Evolutionary conservation across 1,140 invertebrate genomes (phyloP).

Genomic region (Diorhabda carinulata): DNA sequence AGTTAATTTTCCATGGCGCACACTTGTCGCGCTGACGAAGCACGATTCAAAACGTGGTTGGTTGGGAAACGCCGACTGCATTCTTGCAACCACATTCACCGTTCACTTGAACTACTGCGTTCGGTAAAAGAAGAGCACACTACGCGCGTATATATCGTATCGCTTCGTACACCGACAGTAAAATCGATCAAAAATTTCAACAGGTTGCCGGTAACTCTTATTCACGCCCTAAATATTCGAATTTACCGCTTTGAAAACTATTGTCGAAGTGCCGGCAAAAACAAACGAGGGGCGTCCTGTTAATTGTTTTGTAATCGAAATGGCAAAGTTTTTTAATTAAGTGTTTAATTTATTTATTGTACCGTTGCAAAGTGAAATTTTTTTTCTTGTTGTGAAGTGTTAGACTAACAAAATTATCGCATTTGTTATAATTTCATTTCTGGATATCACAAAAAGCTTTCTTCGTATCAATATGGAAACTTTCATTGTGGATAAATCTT

Average conservation of each 20-base stretch:
- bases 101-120: background rate
- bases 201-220: background rate
- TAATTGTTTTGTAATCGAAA: background rate
- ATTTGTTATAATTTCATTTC: background rate
- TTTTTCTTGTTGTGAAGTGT: background rate
- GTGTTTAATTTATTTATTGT: background rate
- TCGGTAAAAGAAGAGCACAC: background rate
- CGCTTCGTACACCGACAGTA: background rate
- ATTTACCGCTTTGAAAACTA: background rate
- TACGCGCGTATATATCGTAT: background rate
- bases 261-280: background rate
- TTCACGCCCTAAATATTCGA: background rate
- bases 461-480: conserved; percentile 32
- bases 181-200: background rate
- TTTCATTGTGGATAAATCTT: conserved; percentile 36
- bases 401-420: background rate
- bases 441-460: background rate
- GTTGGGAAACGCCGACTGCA: background rate
- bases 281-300: background rate
- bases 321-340: background rate
- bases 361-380: background rate
- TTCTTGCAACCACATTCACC: conserved; percentile 1
- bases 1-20: background rate
- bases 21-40: background rate
- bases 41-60: background rate